phyloP scores from a whole-genome alignment of 2,888 invertebrate genomes.

The Stratiomys singularior region DNA sequence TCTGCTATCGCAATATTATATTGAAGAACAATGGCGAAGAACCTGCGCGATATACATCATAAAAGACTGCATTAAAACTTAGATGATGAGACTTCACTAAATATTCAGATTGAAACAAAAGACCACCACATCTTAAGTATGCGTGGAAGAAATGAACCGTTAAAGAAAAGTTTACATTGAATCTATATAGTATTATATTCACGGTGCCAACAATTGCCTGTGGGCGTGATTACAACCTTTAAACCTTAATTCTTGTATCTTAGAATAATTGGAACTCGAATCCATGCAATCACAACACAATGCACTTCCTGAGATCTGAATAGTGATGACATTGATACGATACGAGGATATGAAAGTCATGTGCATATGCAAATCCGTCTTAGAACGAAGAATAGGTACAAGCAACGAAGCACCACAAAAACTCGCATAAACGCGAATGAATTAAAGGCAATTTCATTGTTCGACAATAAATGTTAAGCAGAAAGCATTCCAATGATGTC shows the following conservation, averaged over 20 bases:
- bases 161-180: constrained; percentile 14
- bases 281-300: constrained; percentile 35
- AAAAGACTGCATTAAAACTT: neutral
- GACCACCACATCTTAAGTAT: neutral
- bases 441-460: constrained; percentile 35
- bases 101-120: neutral
- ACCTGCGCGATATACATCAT: neutral
- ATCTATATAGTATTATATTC: constrained; percentile 4
- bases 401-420: neutral
- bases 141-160: constrained; percentile 25
- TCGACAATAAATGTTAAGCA: neutral
- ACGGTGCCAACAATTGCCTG: constrained; percentile 29
- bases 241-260: constrained; percentile 37
- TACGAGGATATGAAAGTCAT: constrained; percentile 23
- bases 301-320: constrained; percentile 31
- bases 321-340: constrained; percentile 36
- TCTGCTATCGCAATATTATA: too few species aligned
- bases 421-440: neutral
- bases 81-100: neutral
- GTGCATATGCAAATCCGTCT: constrained; percentile 25
- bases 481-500: neutral
- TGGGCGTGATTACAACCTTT: constrained; percentile 45
- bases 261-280: constrained; percentile 33
- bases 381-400: constrained; percentile 4
- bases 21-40: neutral